Base-by-base conservation (phyloP, 2,888 invertebrate genomes). In the Drosophila nr. medialis region DNA sequence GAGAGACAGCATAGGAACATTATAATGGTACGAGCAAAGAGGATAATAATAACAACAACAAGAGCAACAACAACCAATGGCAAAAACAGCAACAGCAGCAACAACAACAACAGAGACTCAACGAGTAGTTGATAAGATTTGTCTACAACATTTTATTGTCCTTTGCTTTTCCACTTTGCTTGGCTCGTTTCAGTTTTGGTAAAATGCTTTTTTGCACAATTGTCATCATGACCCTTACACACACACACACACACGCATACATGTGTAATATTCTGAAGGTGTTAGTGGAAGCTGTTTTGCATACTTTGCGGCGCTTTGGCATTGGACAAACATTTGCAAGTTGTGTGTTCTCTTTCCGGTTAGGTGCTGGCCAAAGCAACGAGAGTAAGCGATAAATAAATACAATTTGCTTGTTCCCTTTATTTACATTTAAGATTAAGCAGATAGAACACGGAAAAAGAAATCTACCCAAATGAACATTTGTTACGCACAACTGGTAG, bases 381-480 rank as follows among this genome's bases (percentile, higher is more conserved):
- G 63, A 89, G 84, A 86, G 29, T 89, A 89, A 89, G 85, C 89
- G 89, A 89, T 87, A 87, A 89, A 86, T 89, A 89, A 87, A 86
- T 89, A 86, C 81, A 86, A 89, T 89, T 87, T 86, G 75, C 74
- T 77, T 81, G 75, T 51, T 67, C 70, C 75, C 71, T 83, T 79
- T 86, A 89, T 85, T 86, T 85, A 77, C 77, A 87, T 89, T 87
- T 72, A 69, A 89, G 85, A 85, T 85, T 75, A 73, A 67, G 73
- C 75, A 80, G 85, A 89, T 85, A 85, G 80, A 79, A 72, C 85
- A 89, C 87, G 87, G 75, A 86, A 64, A 21, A 24, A 54, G 51
- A 29, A 27, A 15, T 0, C 11, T 4, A 38, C n/a, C 61, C 49
- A 82, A 83, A 77, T 72, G 64, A 72, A 75, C 56, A 77, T 58